A percentile compares a stretch with the other conserved stretches of the same genome.
Conservation (phyloP, 2,113 vertebrate species). For the Forbesichthys agassizii region DNA sequence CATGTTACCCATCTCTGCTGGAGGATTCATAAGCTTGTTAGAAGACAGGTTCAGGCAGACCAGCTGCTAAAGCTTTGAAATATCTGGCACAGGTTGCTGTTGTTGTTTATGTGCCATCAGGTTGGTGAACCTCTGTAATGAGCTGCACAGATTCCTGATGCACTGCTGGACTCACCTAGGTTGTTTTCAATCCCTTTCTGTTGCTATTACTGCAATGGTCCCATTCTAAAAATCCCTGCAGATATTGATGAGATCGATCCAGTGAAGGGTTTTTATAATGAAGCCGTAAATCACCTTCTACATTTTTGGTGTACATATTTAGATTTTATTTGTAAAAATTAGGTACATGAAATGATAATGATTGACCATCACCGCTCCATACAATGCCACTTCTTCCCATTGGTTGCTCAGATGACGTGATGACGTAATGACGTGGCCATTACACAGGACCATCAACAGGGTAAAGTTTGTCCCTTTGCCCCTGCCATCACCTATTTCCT, state of each 20-base stretch:
- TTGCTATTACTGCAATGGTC: no score
- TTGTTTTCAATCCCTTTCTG: no score
- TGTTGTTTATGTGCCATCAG: conserved; percentile 90
- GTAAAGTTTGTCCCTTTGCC: no score
- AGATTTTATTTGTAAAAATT: no score
- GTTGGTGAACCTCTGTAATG: conserved; percentile 89
- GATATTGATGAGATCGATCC: no score
- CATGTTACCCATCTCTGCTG: conserved; percentile 94
- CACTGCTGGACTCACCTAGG: conserved; percentile 71
- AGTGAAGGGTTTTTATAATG: no score
- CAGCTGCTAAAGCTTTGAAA: conserved; percentile 90
- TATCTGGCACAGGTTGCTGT: conserved; percentile 90
- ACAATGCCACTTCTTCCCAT: conserved; percentile 91
- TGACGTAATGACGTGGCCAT: conserved; percentile 62
- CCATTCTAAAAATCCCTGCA: no score
- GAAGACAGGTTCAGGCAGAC: conserved; percentile 91
- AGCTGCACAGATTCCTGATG: conserved; percentile 86
- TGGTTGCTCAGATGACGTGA: conserved; percentile 92
- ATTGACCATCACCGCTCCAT: conserved; percentile 83
- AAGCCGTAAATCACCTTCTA: no score
- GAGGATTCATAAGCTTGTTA: conserved; percentile 93
- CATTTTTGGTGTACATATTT: no score
- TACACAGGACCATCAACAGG: no score
- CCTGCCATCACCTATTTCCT: no score
- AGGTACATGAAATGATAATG: no score